These are phyloP conservation scores for Elaeidobius kamerunicus DNA, from an alignment of 2,888 invertebrate species.

Conservation along the genomic window DNA sequence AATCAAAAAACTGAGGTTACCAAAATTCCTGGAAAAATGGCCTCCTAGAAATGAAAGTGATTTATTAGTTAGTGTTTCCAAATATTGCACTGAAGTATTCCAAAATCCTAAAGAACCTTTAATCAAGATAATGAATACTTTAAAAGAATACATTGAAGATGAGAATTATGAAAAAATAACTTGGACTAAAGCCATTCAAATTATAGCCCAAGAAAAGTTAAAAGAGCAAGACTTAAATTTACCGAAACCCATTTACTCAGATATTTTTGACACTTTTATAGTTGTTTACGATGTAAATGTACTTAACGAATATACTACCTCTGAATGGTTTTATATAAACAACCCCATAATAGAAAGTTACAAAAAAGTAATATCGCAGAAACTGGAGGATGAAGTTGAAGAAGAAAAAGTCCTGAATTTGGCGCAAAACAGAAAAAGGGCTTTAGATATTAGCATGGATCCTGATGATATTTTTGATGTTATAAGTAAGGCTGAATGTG, in stretches of 20 bases:
- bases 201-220: constrained; percentile 57
- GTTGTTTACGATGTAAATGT: constrained; percentile 59
- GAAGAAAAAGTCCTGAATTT: neutral
- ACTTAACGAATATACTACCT: constrained; percentile 54
- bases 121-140: constrained; percentile 51
- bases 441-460: constrained; percentile 29
- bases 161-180: constrained; percentile 49
- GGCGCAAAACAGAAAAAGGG: constrained; percentile 14
- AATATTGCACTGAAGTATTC: constrained; percentile 54
- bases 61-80: constrained; percentile 52
- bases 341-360: constrained; percentile 42
- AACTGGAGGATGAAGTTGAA: constrained; percentile 32
- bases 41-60: constrained; percentile 49
- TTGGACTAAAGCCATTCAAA: constrained; percentile 56
- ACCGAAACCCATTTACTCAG: constrained; percentile 38
- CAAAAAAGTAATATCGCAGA: constrained; percentile 46
- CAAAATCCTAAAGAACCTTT: constrained; percentile 51
- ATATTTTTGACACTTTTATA: constrained; percentile 42
- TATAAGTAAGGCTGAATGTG: constrained; percentile 24
- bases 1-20: constrained; percentile 57
- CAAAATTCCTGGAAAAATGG: constrained; percentile 51
- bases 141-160: constrained; percentile 43
- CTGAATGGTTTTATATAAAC: constrained; percentile 59
- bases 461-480: constrained; percentile 20
- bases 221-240: constrained; percentile 47